Base-by-base conservation (phyloP, 2,797 vertebrate genomes). In the Cuniculus paca region DNA sequence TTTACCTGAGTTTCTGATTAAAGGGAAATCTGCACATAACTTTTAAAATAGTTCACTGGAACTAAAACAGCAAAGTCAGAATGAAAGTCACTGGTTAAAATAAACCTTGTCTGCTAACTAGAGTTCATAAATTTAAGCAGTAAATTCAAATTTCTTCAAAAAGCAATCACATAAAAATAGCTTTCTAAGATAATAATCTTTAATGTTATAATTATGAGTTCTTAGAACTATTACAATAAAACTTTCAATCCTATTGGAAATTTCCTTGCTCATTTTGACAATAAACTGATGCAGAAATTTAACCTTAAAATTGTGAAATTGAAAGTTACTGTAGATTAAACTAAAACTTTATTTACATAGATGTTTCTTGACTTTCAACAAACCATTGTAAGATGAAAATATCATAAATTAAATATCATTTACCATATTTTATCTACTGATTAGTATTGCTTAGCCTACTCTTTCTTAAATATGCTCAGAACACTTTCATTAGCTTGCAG, bases 181-280 rank as follows among this genome's bases (percentile, higher is more conserved):
- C 34, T 94, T 84, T 85, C 58, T 52, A 28, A 60, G 60, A 86
- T 9, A 77, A 48, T 89, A 52, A 85, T 45, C 81, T 84, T 79
- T 79, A 94, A 22, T 88, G 86, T 52, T 91, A 85, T 72, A 75
- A 54, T 63, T 89, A 12, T 50, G 79, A 88, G 74, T 28, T 16
- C 61, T 94, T 91, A n/a, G 86, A 94, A 63, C 48, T 65, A 83
- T 36, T 88, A 54, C 34, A 78, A 34, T 70, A 94, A 90, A 58
- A 0, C 1, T 3, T 80, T 92, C 26, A 48, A 20, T 72, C 54
- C 80, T 80, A 50, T 9, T 36, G 75, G 74, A 81, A 92, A 90
- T 24, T n/a, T 88, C 2, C 20, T 90, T 77, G 31, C 8, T 22
- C 26, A 63, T 92, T 54, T 92, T 36, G 84, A 9, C 26, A 61